phyloP scores from a whole-genome alignment of 2,888 invertebrate genomes.

The Frankliniella fusca region DNA sequence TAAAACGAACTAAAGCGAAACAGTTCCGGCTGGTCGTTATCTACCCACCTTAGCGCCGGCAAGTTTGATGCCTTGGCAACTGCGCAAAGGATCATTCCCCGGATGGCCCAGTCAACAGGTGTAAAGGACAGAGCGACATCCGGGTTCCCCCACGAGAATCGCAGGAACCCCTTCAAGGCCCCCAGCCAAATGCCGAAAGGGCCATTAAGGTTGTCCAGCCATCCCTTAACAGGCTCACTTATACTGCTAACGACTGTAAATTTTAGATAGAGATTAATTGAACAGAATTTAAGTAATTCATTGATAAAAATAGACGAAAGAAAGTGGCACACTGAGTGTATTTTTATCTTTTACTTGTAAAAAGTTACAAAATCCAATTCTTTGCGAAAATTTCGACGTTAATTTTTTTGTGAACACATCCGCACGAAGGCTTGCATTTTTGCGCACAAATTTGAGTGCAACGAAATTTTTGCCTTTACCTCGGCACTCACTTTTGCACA shows the following conservation, averaged over 20 bases:
- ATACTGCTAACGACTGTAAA: background rate
- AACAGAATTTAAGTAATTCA: too few species aligned
- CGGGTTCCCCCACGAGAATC: background rate
- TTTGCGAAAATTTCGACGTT: too few species aligned
- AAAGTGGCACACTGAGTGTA: too few species aligned
- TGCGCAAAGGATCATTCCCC: background rate
- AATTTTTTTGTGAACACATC: background rate
- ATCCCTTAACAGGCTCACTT: background rate
- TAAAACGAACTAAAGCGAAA: too few species aligned
- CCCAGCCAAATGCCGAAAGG: conserved; percentile 6
- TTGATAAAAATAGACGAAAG: too few species aligned
- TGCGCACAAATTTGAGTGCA: too few species aligned
- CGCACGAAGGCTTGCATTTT: too few species aligned
- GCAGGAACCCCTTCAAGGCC: background rate
- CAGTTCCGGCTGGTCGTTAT: background rate
- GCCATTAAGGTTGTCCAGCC: background rate
- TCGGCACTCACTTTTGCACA: too few species aligned
- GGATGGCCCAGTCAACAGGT: conserved; percentile 10
- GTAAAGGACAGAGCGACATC: background rate
- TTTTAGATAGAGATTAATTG: too few species aligned
- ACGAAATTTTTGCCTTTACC: too few species aligned
- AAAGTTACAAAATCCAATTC: too few species aligned
- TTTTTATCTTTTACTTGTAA: too few species aligned
- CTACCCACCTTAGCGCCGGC: background rate
- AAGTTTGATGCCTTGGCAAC: background rate